Base-by-base conservation (phyloP, 1,140 invertebrate genomes). In the Druon quercuslanigerum region DNA sequence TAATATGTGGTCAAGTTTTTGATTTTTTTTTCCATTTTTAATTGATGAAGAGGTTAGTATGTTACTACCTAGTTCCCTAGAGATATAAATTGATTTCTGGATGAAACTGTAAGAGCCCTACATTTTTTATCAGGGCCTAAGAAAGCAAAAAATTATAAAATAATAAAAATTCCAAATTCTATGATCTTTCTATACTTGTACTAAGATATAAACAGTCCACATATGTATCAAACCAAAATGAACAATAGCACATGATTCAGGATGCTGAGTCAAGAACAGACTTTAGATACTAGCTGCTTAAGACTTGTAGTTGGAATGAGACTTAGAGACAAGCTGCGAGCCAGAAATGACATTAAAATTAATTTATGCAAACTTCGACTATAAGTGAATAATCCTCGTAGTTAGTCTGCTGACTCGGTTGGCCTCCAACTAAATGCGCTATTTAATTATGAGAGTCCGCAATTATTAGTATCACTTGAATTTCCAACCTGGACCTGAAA, bases 381-480 rank as follows among this genome's bases (percentile, higher is more conserved):
- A 66, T 87, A 87, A 86, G 87, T 87, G 86, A 88, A 87, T 87
- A 86, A 88, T 87, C 85, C 81, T 72, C 76, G 52, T 74, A 72
- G 72, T 66, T 13, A 50, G 33, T 66, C 77, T 78, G 83, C 84
- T 81, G 84, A 83, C 82, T 79, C 82, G 72, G 70, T 84, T 80
- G 78, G 84, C 81, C 79, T 70, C 80, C 80, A 72, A 71, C 79
- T 82, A 88, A 84, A 85, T 85, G 81, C 72, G 79, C 82, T 78
- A 82, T 83, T 88, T 87, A 87, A 87, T 88, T 86, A 84, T 85
- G 81, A 86, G 52, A 87, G 85, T 87, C 84, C 85, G 78, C 85
- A 83, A 86, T 87, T 84, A 85, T 82, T 82, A 83, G 76, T 77
- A 82, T 72, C 76, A 78, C 80, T 60, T 75, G 52, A 71, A 16